Evolutionary conservation across 2,888 invertebrate species (phyloP).

Genomic region (Isoperla grammatica): DNA sequence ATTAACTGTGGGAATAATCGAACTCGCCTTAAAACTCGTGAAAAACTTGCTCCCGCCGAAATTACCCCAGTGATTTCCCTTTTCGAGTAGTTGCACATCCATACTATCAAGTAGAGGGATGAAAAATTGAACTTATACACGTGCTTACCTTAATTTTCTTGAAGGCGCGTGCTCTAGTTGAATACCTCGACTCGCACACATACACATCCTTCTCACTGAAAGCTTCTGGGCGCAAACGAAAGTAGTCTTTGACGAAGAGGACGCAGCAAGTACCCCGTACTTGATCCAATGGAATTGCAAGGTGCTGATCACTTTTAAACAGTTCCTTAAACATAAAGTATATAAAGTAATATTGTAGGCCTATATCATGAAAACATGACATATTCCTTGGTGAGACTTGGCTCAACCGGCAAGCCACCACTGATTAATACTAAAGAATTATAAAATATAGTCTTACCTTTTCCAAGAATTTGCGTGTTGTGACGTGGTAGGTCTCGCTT

Average conservation of each 20-base stretch:
- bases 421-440: too few species aligned
- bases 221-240: conserved; percentile 80
- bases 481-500: conserved; percentile 92
- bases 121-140: too few species aligned
- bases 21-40: too few species aligned
- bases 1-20: too few species aligned
- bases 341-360: neutral
- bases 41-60: too few species aligned
- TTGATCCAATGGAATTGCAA: conserved; percentile 76
- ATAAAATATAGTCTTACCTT: too few species aligned
- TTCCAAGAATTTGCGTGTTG: conserved; percentile 90
- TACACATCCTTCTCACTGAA: conserved; percentile 90
- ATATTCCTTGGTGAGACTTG: too few species aligned
- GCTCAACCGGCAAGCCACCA: too few species aligned
- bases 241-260: conserved; percentile 91
- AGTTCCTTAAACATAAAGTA: conserved; percentile 58
- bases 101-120: too few species aligned
- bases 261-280: conserved; percentile 87
- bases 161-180: conserved; percentile 76
- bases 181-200: conserved; percentile 95
- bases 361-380: too few species aligned
- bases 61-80: too few species aligned
- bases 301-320: conserved; percentile 88
- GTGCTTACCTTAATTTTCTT: conserved; percentile 76
- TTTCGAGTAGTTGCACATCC: too few species aligned